Evolutionary conservation across 2,888 invertebrate genomes (phyloP), one percentile per base, ranked within the genome.

Genomic region (Dryadula phaetusa): DNA sequence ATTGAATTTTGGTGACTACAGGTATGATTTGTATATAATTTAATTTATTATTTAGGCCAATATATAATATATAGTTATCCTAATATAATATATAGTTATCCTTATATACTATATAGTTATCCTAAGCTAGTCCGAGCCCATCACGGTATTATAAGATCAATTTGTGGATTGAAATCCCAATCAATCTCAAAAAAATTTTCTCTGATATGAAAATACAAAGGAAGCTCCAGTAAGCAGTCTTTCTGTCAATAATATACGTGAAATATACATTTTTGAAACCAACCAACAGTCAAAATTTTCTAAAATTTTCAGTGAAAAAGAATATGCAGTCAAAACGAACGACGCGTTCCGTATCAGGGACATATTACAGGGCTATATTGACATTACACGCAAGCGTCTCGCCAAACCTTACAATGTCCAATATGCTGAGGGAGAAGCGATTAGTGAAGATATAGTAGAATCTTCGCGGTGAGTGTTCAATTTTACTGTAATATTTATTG

Each of bases 1-100:
- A 0, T 94, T 99, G 71, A 99, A 99, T 92, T 99, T 99, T 87
- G 99, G 99, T n/a, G 99, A 99, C 83, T 99, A 99, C 87, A 91
- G 91, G 92, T 92, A 14, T 16, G 40, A 37, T 22, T 2, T 42
- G 18, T 34, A n/a, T n/a, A 25, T 3, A 6, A 25, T n/a, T 34
- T 46, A 42, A 32, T 7, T 32, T 7, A 32, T 3, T 7, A 32
- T n/a, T n/a, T n/a, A n/a, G n/a, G n/a, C n/a, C n/a, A n/a, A n/a
- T n/a, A n/a, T n/a, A n/a, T n/a, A n/a, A n/a, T n/a, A n/a, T n/a
- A n/a, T n/a, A n/a, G n/a, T n/a, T n/a, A n/a, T n/a, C n/a, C n/a
- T n/a, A n/a, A n/a, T n/a, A n/a, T n/a, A n/a, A n/a, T n/a, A n/a
- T n/a, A n/a, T n/a, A n/a, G n/a, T n/a, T n/a, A n/a, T n/a, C n/a